Conservation (phyloP, 2,888 invertebrate species). For the Lasioglossum morio region DNA sequence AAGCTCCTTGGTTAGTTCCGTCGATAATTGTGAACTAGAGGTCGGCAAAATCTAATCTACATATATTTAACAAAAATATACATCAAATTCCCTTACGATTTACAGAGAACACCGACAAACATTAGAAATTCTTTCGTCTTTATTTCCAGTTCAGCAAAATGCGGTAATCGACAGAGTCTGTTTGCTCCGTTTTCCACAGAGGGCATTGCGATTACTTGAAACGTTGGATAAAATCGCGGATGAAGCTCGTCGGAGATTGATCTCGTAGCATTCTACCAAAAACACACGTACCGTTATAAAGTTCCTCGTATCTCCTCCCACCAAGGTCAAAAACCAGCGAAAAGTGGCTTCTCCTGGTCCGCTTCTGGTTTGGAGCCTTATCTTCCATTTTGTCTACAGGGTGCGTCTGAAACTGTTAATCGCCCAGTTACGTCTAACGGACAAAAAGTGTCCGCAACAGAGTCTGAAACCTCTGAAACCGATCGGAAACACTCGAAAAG, state of each 20-base stretch:
- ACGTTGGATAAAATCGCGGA: background rate
- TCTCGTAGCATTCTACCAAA: background rate
- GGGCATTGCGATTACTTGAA: background rate
- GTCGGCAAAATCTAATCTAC: too few species aligned
- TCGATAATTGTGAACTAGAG: background rate
- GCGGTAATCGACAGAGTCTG: too few species aligned
- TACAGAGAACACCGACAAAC: too few species aligned
- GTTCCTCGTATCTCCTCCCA: background rate
- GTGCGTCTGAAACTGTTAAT: background rate
- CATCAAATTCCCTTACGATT: too few species aligned
- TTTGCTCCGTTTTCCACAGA: background rate
- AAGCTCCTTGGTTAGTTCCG: background rate
- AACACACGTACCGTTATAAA: slow-evolving; percentile 18
- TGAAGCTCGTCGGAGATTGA: background rate
- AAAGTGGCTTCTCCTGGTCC: slow-evolving; percentile 12
- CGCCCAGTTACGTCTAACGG: background rate
- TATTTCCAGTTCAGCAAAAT: too few species aligned
- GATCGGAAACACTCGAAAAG: too few species aligned
- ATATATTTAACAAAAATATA: too few species aligned
- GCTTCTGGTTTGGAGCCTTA: background rate
- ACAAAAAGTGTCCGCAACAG: background rate
- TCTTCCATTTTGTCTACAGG: background rate
- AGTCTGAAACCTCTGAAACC: background rate
- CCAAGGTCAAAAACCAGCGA: background rate
- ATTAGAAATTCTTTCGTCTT: too few species aligned